phyloP scores from a whole-genome alignment of 2,113 vertebrate species.

The Stigmatopora argus region DNA sequence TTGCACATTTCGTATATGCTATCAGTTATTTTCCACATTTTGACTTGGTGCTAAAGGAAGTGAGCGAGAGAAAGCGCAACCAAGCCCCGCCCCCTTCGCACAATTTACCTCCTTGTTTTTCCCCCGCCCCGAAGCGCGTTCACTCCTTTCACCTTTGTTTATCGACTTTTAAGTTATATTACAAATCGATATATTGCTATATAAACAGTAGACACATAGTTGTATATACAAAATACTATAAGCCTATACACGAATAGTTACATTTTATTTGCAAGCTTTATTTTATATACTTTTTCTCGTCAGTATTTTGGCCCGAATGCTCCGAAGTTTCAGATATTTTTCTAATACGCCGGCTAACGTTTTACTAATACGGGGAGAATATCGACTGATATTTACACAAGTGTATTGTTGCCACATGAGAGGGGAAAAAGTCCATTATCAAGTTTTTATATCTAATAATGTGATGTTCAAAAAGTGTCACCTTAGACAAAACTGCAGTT shows the following conservation, averaged over 20 bases:
- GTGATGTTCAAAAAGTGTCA: too few relatives aligned
- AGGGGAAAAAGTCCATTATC: too few relatives aligned
- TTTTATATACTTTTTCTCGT: constrained; percentile 62
- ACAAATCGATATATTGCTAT: constrained; percentile 64
- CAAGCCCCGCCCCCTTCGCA: constrained; percentile 30
- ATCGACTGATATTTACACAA: too few relatives aligned
- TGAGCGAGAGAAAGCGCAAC: constrained; percentile 32
- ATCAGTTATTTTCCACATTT: constrained; percentile 75
- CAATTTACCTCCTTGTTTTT: constrained; percentile 24
- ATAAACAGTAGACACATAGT: constrained; percentile 61
- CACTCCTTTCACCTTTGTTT: constrained; percentile 15
- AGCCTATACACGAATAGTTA: constrained; percentile 66
- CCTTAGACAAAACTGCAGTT: too few relatives aligned
- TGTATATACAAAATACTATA: constrained; percentile 68
- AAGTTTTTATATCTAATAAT: too few relatives aligned
- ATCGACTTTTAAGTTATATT: constrained; percentile 57
- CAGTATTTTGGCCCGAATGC: constrained; percentile 49
- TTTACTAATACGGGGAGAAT: neutral
- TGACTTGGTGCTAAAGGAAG: constrained; percentile 79
- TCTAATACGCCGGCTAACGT: neutral
- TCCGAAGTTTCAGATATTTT: constrained; percentile 23
- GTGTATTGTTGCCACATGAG: too few relatives aligned
- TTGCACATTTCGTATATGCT: constrained; percentile 90
- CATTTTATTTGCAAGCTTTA: constrained; percentile 73
- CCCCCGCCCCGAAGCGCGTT: constrained; percentile 19